Conservation (phyloP, 2,797 vertebrate species). For the Triplophysa bombifrons region DNA sequence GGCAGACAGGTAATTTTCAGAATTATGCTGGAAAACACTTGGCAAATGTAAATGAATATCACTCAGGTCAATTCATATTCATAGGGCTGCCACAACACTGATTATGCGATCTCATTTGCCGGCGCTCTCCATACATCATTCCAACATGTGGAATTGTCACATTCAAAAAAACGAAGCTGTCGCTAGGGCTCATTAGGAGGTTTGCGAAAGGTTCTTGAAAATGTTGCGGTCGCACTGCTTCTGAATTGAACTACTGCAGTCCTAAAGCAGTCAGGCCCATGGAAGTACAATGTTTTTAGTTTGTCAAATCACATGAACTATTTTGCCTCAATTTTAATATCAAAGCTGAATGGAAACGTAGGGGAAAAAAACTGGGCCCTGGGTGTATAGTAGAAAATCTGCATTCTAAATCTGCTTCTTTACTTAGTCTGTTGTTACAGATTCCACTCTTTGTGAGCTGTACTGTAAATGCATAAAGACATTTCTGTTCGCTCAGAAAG, state of each 20-base stretch:
- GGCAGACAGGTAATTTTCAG: slow-evolving; percentile 45
- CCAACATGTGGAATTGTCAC: slow-evolving; percentile 33
- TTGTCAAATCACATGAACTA: no score
- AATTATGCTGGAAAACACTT: slow-evolving; percentile 42
- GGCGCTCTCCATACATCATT: slow-evolving; percentile 34
- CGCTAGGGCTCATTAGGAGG: slow-evolving; percentile 20
- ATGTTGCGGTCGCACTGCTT: neutral
- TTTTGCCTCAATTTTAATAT: no score
- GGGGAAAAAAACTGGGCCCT: no score
- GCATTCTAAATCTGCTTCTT: neutral
- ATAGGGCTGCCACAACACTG: slow-evolving; percentile 31
- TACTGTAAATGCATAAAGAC: neutral
- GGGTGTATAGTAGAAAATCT: no score
- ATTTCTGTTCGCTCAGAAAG: neutral
- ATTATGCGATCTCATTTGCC: slow-evolving; percentile 42
- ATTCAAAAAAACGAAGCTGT: slow-evolving; percentile 13
- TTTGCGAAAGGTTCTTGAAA: slow-evolving; percentile 24
- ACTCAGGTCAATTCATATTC: slow-evolving; percentile 49
- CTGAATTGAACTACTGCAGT: slow-evolving; percentile 26
- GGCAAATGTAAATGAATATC: slow-evolving; percentile 47
- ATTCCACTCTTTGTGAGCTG: neutral
- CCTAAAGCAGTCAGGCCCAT: neutral
- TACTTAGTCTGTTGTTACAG: neutral
- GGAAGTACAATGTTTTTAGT: no score
- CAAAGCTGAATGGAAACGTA: no score